Evolutionary conservation across 2,797 vertebrate genomes (phyloP).

Genomic region (Phyllotis vaccarum): DNA sequence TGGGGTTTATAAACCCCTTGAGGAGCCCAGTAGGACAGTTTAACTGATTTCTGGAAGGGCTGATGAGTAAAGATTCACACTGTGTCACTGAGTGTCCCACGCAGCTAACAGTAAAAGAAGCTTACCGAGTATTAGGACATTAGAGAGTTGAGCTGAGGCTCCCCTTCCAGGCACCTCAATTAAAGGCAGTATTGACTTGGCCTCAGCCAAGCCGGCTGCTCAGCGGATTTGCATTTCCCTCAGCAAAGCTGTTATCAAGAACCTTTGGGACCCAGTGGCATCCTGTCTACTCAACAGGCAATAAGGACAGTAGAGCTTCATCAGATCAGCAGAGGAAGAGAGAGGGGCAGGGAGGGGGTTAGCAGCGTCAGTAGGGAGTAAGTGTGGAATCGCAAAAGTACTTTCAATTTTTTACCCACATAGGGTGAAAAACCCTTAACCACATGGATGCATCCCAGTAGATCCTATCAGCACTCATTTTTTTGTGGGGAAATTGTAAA

Average conservation of each 20-base stretch:
- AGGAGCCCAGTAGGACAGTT: constrained; percentile 58
- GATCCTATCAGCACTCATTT: background rate
- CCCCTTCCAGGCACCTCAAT: constrained; percentile 44
- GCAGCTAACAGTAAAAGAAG: constrained; percentile 72
- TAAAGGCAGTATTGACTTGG: constrained; percentile 59
- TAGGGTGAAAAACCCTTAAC: background rate
- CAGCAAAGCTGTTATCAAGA: constrained; percentile 36
- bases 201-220: background rate
- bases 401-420: background rate
- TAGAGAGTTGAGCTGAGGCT: background rate
- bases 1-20: constrained; percentile 9
- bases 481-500: constrained; percentile 39
- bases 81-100: constrained; percentile 54
- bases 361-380: background rate
- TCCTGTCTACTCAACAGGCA: constrained; percentile 6
- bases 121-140: constrained; percentile 12
- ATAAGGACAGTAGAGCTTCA: background rate
- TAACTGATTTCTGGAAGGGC: constrained; percentile 73
- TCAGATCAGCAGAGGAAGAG: background rate
- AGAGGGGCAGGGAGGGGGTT: too few relatives aligned
- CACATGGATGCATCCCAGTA: background rate
- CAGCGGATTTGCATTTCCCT: constrained; percentile 43
- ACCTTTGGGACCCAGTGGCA: background rate
- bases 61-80: constrained; percentile 71
- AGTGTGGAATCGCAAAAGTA: background rate